Base-by-base conservation (phyloP, 2,113 vertebrate genomes). In the Damaliscus lunatus region DNA sequence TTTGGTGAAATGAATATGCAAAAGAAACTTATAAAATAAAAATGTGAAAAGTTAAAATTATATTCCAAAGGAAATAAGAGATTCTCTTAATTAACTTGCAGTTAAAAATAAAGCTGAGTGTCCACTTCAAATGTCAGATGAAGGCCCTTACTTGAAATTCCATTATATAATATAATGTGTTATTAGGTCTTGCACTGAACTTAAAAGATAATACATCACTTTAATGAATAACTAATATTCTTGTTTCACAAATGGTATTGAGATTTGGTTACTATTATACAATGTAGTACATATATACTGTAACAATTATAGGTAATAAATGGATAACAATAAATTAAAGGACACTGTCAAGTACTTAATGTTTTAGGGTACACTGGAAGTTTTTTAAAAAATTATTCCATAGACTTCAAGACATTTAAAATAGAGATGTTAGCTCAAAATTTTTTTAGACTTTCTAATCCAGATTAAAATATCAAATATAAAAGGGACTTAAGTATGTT, bases 61-160 rank as follows among this genome's bases (percentile, higher is more conserved):
- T 94, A 97, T 97, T 95, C 59, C 82, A 95, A 98, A 97, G 86
- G 87, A 98, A 98, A 89, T 97, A 97, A 97, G 5, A 91, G 83
- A 97, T 91, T 96, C 40, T 97, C 83, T 96, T 92, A 67, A 52
- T 91, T 96, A 96, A 97, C 93, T 96, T 97, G 85, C 77, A 98
- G 92, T 98, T 98, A 98, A 98, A 98, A 97, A 98, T 98, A 98
- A 98, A 98, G 97, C 78, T 98, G 95, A 98, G 96, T 97, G 96
- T 99, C 97, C 96, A 97, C 93, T 98, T 98, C 97, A 97, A 98
- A 96, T 93, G 88, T 94, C 96, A 97, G 97, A 97, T 98, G 97
- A 98, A 23, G 33, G 89, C 98, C 91, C 97, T 97, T 88, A 95
- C 55, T 94, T 95, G 93, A 97, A 88, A 96, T 71, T 97, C n/a